phyloP scores from a whole-genome alignment of 2,113 vertebrate species.

The Trachemys scripta region DNA sequence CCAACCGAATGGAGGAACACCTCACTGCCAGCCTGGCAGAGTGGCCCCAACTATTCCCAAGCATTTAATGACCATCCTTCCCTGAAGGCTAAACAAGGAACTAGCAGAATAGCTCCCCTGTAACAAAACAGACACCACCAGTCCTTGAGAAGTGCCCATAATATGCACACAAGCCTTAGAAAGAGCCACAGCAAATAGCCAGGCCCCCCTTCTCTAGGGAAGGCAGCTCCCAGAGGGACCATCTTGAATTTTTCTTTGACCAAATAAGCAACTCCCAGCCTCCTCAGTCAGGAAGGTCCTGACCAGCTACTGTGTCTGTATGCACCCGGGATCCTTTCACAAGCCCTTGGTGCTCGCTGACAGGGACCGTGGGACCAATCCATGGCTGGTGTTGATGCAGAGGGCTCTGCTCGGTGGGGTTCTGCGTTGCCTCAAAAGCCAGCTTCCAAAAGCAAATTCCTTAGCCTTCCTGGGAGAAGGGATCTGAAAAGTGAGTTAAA shows the following conservation, averaged over 20 bases:
- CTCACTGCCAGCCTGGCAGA: too few species aligned
- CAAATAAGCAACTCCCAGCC: neutral
- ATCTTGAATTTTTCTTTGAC: fast-evolving
- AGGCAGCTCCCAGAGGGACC: neutral
- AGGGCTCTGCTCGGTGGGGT: too few species aligned
- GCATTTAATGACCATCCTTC: fast-evolving
- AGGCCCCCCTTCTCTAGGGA: neutral
- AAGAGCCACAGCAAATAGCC: neutral
- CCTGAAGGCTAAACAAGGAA: neutral
- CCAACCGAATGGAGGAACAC: neutral
- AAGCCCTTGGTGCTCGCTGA: neutral
- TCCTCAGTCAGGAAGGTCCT: too few species aligned
- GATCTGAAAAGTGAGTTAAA: neutral
- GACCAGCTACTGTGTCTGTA: too few species aligned
- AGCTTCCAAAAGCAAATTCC: neutral
- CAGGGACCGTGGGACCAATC: neutral
- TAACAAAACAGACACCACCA: neutral
- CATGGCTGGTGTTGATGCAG: too few species aligned
- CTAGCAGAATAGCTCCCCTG: neutral
- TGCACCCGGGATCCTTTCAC: too few species aligned
- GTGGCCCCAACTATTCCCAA: too few species aligned
- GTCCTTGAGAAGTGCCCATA: neutral
- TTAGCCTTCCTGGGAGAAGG: neutral
- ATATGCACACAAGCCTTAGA: fast-evolving
- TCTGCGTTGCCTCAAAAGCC: too few species aligned